Evolutionary conservation across 2,797 vertebrate species (phyloP).

Genomic region (Cyclopterus lumpus): DNA sequence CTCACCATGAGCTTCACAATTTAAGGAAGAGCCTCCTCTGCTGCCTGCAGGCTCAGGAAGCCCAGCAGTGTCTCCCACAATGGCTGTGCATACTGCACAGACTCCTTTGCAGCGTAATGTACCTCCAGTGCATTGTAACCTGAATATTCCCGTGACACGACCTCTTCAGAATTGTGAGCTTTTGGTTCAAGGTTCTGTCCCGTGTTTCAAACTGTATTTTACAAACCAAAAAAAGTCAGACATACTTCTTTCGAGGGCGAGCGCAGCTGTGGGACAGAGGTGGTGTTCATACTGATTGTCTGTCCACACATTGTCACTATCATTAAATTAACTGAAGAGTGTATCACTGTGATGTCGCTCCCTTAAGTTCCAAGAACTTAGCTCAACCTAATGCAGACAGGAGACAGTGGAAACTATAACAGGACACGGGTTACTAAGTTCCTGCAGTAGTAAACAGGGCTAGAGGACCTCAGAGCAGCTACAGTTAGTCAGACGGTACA

Average conservation of each 20-base stretch:
- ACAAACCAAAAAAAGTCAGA: background rate
- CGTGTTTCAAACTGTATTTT: background rate
- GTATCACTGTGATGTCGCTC: background rate
- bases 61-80: conserved; percentile 28
- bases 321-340: background rate
- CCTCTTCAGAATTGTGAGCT: background rate
- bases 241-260: background rate
- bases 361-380: background rate
- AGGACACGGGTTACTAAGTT: background rate
- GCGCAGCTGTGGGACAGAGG: background rate
- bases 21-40: conserved; percentile 38
- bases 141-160: background rate
- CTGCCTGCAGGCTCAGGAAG: conserved; percentile 42
- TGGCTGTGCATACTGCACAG: conserved; percentile 8
- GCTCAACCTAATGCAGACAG: background rate
- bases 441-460: background rate
- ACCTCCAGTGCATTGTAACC: conserved; percentile 1
- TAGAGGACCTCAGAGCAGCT: background rate
- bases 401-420: background rate
- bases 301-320: background rate
- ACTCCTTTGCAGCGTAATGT: background rate
- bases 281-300: background rate
- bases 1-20: conserved; percentile 31
- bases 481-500: background rate
- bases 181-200: background rate